phyloP scores from a whole-genome alignment of 2,113 vertebrate species.

The Grammomys surdaster region DNA sequence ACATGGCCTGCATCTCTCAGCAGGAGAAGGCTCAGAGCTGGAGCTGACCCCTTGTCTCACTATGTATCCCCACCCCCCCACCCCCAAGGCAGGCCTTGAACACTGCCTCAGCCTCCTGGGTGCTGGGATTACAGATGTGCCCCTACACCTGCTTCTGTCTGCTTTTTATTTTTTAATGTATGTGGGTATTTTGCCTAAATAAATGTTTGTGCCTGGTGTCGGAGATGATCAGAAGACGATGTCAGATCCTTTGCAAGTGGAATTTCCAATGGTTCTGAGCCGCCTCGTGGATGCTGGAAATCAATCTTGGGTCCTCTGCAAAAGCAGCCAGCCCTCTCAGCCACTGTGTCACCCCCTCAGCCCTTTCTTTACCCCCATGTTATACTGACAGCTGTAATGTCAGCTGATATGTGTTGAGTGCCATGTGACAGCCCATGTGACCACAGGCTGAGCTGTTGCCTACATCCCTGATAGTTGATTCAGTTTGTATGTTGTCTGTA shows the following conservation, averaged over 20 bases:
- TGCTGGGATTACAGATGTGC: not conserved
- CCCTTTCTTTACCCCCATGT: fast-evolving
- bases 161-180: not conserved
- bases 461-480: too few relatives aligned
- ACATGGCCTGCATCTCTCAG: not conserved
- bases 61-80: too few relatives aligned
- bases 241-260: not conserved
- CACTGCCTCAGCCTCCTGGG: not conserved
- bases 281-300: not conserved
- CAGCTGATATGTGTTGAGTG: fast-evolving
- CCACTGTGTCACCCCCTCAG: not conserved
- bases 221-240: not conserved
- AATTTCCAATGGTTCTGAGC: not conserved
- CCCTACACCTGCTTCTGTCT: not conserved
- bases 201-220: not conserved
- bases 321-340: not conserved
- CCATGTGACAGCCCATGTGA: not conserved
- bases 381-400: fast-evolving
- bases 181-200: not conserved
- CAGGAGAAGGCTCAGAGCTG: not conserved
- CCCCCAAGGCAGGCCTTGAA: too few relatives aligned
- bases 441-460: not conserved
- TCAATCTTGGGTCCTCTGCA: not conserved
- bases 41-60: not conserved
- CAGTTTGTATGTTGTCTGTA: not conserved